Percentiles rank a stretch among this genome's conserved stretches.
Conservation (phyloP, 2,888 invertebrate species). For the Brachypalpus laphriformis region DNA sequence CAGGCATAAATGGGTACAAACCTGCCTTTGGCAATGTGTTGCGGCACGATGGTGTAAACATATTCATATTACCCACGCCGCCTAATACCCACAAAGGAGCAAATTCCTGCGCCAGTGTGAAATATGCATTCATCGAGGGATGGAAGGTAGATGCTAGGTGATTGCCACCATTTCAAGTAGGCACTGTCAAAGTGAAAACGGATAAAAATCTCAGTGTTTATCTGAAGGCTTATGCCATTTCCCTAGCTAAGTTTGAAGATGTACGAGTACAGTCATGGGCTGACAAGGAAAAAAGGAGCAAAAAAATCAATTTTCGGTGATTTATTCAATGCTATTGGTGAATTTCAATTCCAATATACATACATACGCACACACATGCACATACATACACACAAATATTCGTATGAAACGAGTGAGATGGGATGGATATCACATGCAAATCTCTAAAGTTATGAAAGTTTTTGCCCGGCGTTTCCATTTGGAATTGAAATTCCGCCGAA, state of each 20-base stretch:
- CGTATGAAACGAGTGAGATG: no score
- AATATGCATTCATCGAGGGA: not conserved
- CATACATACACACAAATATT: not conserved
- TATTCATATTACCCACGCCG: conserved; percentile 38
- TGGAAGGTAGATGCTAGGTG: not conserved
- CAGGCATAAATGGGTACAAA: conserved; percentile 47
- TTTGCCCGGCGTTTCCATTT: conserved; percentile 30
- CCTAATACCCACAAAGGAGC: not conserved
- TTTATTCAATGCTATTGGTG: conserved; percentile 63
- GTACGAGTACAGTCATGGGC: not conserved
- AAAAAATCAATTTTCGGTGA: conserved; percentile 55
- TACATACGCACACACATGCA: not conserved
- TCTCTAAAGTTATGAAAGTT: conserved; percentile 37
- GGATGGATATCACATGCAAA: conserved; percentile 37
- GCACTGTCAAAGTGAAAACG: conserved; percentile 17
- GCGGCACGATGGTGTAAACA: conserved; percentile 26
- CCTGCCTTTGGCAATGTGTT: conserved; percentile 25
- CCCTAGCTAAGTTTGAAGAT: not conserved
- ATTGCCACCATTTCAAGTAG: conserved; percentile 29
- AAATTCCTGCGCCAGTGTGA: not conserved
- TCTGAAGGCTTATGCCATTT: conserved; percentile 33
- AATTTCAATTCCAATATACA: conserved; percentile 49
- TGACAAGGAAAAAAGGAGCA: not conserved
- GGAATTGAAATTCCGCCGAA: conserved; percentile 61
- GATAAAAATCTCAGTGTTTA: conserved; percentile 45